These are phyloP conservation scores for Napeogenes inachia DNA, from an alignment of 2,888 invertebrate genomes.

Conservation along the genomic window DNA sequence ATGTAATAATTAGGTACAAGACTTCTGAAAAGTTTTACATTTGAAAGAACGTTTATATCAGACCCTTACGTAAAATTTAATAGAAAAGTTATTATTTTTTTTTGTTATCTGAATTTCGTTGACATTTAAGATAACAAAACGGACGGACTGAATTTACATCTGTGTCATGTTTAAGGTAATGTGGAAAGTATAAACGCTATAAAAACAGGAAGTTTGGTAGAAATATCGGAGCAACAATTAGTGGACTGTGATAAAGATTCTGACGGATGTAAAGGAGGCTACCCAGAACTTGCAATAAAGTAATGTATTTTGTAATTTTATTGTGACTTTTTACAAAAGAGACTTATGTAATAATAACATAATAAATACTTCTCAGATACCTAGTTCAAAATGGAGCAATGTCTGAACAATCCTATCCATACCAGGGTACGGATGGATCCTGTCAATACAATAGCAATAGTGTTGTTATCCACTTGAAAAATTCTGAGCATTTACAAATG, in stretches of 20 bases:
- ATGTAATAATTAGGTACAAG: not conserved
- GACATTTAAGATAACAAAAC: too few species aligned
- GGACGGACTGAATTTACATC: too few species aligned
- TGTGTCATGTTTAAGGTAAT: constrained; percentile 29
- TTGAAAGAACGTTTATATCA: too few species aligned
- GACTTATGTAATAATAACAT: too few species aligned
- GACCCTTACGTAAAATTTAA: too few species aligned
- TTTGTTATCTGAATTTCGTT: too few species aligned
- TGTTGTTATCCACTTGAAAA: not conserved
- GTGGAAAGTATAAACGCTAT: constrained; percentile 36
- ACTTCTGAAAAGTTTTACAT: too few species aligned
- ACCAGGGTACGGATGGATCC: not conserved
- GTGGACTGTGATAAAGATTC: constrained; percentile 33
- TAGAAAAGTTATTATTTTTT: too few species aligned
- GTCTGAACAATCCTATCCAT: constrained; percentile 11
- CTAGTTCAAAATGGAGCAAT: constrained; percentile 8
- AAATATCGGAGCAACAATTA: constrained; percentile 36
- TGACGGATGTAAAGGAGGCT: constrained; percentile 23
- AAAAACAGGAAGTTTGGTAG: constrained; percentile 25
- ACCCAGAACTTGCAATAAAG: not conserved
- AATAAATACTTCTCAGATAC: constrained; percentile 11
- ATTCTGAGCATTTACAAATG: not conserved
- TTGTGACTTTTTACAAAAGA: too few species aligned
- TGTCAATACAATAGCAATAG: constrained; percentile 8
- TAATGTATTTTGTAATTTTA: not conserved